phyloP scores from a whole-genome alignment of 2,797 vertebrate species.

The Xiphorhynchus erythropygius region DNA sequence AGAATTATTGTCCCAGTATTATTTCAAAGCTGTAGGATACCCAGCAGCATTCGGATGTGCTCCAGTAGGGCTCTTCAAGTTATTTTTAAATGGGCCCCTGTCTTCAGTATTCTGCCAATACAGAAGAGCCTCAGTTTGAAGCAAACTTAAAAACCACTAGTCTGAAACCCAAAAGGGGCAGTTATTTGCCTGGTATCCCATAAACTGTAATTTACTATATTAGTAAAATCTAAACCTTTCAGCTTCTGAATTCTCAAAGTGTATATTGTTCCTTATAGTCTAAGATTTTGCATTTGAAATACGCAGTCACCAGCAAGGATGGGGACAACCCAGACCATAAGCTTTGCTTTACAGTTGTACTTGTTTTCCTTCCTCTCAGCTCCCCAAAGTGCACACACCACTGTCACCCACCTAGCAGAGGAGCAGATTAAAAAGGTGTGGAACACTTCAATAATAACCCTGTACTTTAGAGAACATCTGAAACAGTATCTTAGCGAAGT shows the following conservation, averaged over 20 bases:
- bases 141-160: conserved; percentile 38
- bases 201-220: conserved; percentile 53
- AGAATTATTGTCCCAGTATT: neutral
- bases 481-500: neutral
- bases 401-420: neutral
- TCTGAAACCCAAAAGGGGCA: conserved; percentile 28
- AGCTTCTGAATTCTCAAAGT: conserved; percentile 17
- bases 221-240: conserved; percentile 36
- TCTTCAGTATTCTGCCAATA: neutral
- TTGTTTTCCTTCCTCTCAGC: neutral
- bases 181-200: conserved; percentile 14
- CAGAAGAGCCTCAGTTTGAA: conserved; percentile 27
- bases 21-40: neutral
- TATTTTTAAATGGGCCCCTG: conserved; percentile 22
- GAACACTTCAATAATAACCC: neutral
- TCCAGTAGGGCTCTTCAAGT: neutral
- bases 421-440: conserved; percentile 7
- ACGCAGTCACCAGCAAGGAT: neutral
- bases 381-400: neutral
- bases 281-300: neutral
- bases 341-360: neutral
- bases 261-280: neutral
- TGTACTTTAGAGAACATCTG: neutral
- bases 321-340: neutral
- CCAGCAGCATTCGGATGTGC: neutral